Percentiles rank a stretch among this genome's conserved stretches.
These are phyloP conservation scores for Papilio glaucus DNA, from an alignment of 1,140 invertebrate genomes.

Conservation along the genomic window DNA sequence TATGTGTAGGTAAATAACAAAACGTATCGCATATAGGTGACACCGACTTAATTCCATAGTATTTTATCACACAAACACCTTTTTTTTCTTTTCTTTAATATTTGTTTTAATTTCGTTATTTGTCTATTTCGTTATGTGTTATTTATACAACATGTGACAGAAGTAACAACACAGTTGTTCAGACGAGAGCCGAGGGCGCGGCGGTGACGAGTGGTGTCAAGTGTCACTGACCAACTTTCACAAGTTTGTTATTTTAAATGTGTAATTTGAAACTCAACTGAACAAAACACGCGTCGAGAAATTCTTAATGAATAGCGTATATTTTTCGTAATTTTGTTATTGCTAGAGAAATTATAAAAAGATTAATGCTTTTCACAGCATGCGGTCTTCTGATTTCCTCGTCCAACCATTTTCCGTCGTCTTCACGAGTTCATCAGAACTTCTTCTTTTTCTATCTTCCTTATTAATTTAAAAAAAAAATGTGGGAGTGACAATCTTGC, in stretches of 20 bases:
- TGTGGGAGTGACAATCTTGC: no score
- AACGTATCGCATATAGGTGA: no score
- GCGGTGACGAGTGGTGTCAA: constrained; percentile 31
- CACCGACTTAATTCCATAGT: no score
- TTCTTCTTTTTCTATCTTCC: no score
- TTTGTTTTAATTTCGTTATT: constrained; percentile 4
- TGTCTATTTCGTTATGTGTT: background rate
- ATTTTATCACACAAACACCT: no score
- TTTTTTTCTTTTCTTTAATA: background rate
- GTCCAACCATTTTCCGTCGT: no score
- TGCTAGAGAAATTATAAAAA: background rate
- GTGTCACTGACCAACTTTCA: constrained; percentile 31
- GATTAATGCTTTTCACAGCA: no score
- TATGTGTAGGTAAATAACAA: no score
- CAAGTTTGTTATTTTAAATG: constrained; percentile 31
- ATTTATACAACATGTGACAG: constrained; percentile 14
- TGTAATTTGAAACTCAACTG: constrained; percentile 22
- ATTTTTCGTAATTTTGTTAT: no score
- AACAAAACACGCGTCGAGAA: background rate
- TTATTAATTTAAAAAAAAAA: no score
- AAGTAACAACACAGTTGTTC: constrained; percentile 35
- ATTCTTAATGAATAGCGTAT: background rate
- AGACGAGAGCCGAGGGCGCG: background rate
- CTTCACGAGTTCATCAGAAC: no score
- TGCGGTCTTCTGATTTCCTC: no score